phyloP scores from a whole-genome alignment of 2,888 invertebrate genomes.

The Dilophus febrilis region DNA sequence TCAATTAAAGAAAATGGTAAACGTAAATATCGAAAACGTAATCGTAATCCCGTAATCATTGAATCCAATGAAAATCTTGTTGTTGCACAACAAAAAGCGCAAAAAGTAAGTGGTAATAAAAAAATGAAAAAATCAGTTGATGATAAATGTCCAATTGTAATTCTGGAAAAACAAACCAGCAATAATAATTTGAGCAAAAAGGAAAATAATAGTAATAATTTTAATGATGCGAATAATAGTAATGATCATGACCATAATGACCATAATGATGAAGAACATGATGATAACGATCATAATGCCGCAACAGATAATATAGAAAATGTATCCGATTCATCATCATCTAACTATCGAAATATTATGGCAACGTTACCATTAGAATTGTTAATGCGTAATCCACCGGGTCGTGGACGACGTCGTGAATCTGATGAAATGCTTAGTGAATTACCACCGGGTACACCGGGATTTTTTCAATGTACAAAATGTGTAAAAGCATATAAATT shows the following conservation, averaged over 20 bases:
- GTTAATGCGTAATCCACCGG: background rate
- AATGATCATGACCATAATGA: no score
- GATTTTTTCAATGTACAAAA: slow-evolving; percentile 7
- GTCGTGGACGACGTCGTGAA: slow-evolving; percentile 8
- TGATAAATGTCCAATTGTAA: no score
- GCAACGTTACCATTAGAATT: background rate
- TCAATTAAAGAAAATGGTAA: no score
- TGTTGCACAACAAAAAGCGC: no score
- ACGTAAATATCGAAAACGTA: no score
- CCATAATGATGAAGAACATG: slow-evolving; percentile 13
- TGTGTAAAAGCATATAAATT: slow-evolving; percentile 28
- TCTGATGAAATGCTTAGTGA: slow-evolving; percentile 1
- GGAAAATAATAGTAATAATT: slow-evolving; percentile 12
- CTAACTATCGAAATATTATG: no score
- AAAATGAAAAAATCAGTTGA: no score
- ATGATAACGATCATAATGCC: slow-evolving; percentile 3
- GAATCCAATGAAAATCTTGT: no score
- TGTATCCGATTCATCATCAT: no score
- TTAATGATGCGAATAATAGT: slow-evolving; percentile 12
- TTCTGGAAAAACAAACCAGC: background rate
- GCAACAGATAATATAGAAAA: slow-evolving; percentile 1
- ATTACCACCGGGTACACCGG: background rate
- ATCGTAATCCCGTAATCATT: no score
- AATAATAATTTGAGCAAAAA: slow-evolving; percentile 14
- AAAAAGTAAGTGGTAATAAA: no score